A percentile compares a stretch with the other conserved stretches of the same genome.
Evolutionary conservation across 2,888 invertebrate species (phyloP).

Genomic region (Volucella bombylans): DNA sequence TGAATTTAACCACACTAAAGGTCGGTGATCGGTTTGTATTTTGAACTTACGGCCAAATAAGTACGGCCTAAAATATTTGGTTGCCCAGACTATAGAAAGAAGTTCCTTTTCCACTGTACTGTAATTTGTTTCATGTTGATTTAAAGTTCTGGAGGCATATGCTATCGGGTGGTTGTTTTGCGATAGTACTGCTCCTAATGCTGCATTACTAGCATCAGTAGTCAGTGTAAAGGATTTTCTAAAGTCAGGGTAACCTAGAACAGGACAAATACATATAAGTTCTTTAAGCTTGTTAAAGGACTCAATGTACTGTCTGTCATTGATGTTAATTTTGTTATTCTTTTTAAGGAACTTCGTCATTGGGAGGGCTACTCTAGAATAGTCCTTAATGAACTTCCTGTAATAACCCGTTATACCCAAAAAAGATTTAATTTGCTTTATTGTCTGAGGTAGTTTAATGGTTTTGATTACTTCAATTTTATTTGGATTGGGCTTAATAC

Average conservation of each 20-base stretch:
- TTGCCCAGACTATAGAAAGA: constrained; percentile 3
- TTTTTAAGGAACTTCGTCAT: constrained; percentile 34
- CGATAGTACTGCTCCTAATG: too few species aligned
- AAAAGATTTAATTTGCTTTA: constrained; percentile 50
- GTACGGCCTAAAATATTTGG: neutral
- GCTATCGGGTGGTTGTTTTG: too few species aligned
- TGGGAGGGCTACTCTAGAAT: constrained; percentile 27
- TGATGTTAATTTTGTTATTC: constrained; percentile 28
- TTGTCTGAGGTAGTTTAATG: constrained; percentile 27
- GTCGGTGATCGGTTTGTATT: constrained; percentile 80
- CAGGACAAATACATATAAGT: too few species aligned
- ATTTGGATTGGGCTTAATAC: constrained; percentile 35
- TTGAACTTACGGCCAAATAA: constrained; percentile 73
- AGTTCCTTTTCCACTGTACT: constrained; percentile 76
- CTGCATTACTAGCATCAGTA: constrained; percentile 46
- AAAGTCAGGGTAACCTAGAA: too few species aligned
- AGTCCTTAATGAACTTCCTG: too few species aligned
- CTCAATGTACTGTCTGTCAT: neutral
- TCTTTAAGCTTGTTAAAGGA: too few species aligned
- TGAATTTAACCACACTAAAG: constrained; percentile 78
- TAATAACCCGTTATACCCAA: neutral
- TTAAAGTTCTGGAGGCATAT: constrained; percentile 57
- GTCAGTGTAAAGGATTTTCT: too few species aligned
- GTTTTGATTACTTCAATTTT: constrained; percentile 43
- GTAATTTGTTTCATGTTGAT: constrained; percentile 67